A percentile compares a stretch with the other conserved stretches of the same genome.
These are phyloP conservation scores for Lysandra coridon DNA, from an alignment of 2,888 invertebrate species.

Conservation along the genomic window DNA sequence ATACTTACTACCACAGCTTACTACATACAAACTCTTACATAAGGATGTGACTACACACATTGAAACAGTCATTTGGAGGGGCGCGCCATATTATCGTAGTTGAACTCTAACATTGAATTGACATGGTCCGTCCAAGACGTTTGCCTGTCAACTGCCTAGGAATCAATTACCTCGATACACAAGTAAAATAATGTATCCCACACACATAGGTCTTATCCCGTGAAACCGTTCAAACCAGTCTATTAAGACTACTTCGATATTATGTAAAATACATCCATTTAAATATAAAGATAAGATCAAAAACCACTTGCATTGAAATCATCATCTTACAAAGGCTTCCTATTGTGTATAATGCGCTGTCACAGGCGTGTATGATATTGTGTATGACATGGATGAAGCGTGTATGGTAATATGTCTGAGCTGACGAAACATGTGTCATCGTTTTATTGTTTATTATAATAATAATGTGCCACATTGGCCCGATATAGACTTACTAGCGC, in stretches of 20 bases:
- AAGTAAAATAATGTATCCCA: slow-evolving; percentile 61
- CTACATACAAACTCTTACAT: no score
- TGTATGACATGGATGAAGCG: slow-evolving; percentile 53
- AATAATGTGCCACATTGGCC: slow-evolving; percentile 45
- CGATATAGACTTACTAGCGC: not conserved
- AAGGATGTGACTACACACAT: no score
- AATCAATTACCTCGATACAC: not conserved
- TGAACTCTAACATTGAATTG: no score
- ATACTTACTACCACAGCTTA: no score
- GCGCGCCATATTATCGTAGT: no score
- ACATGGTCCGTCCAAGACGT: no score
- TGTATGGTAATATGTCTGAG: slow-evolving; percentile 71
- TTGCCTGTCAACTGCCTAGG: no score
- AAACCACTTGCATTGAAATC: slow-evolving; percentile 13
- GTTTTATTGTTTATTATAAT: slow-evolving; percentile 57
- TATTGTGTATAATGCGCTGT: slow-evolving; percentile 10
- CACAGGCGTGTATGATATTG: not conserved
- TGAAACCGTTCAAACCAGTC: slow-evolving; percentile 49
- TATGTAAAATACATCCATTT: slow-evolving; percentile 12
- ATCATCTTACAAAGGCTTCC: slow-evolving; percentile 8
- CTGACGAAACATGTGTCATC: slow-evolving; percentile 70
- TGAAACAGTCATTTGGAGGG: no score
- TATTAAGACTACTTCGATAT: not conserved
- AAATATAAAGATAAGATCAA: not conserved
- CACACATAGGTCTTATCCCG: slow-evolving; percentile 71